phyloP scores from a whole-genome alignment of 2,888 invertebrate species.

The Cataglyphis rosenhaueri region DNA sequence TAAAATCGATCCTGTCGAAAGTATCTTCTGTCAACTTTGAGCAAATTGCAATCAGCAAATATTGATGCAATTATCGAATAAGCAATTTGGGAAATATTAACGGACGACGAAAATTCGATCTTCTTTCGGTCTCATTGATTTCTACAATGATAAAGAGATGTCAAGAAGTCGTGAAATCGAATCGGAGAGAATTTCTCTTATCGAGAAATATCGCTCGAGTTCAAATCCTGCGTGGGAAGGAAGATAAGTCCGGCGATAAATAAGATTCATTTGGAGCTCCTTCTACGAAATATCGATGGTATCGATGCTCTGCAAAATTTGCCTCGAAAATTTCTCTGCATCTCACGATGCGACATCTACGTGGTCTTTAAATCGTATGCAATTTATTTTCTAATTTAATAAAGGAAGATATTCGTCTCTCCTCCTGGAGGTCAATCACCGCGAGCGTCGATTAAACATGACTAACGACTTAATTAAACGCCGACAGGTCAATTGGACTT shows the following conservation, averaged over 20 bases:
- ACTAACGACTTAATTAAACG: constrained; percentile 25
- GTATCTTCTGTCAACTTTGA: constrained; percentile 34
- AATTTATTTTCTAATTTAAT: constrained; percentile 25
- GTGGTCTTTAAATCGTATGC: not conserved
- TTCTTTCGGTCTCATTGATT: not conserved
- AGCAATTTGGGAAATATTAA: not conserved
- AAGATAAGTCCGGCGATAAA: not conserved
- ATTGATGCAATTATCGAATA: constrained; percentile 25
- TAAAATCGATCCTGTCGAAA: constrained; percentile 36
- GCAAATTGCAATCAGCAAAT: constrained; percentile 8
- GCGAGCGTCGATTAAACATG: not conserved
- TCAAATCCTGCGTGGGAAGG: not conserved
- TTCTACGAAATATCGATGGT: not conserved
- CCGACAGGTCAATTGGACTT: not conserved
- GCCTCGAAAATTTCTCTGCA: not conserved
- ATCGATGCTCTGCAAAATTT: not conserved
- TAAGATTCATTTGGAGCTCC: not conserved
- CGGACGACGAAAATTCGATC: not conserved
- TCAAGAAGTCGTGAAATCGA: constrained; percentile 2
- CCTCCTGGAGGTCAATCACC: not conserved
- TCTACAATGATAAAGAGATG: not conserved
- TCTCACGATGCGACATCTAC: not conserved
- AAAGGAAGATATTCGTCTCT: not conserved
- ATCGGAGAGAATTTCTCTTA: not conserved
- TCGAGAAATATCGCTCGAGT: not conserved